Evolutionary conservation across 2,113 vertebrate species (phyloP).

Genomic region (Bufo bufo): DNA sequence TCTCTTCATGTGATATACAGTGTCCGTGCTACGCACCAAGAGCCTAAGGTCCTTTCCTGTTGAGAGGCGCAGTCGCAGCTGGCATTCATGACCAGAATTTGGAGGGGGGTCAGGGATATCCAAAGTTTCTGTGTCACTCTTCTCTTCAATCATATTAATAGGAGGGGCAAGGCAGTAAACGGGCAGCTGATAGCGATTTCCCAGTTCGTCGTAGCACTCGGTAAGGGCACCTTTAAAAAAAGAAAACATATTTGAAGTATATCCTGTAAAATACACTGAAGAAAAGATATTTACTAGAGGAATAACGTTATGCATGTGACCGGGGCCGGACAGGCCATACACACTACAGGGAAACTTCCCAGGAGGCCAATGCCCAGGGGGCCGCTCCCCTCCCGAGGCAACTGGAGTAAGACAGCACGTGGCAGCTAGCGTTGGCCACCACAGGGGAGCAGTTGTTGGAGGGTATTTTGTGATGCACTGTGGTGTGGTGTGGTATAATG

Average conservation of each 20-base stretch:
- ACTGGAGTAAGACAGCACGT: too few relatives aligned
- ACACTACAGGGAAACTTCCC: too few relatives aligned
- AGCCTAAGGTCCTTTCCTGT: slow-evolving; percentile 93
- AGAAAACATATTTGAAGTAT: not conserved
- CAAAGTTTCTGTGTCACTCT: slow-evolving; percentile 84
- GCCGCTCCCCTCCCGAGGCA: too few relatives aligned
- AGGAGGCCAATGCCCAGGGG: too few relatives aligned
- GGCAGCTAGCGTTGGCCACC: too few relatives aligned
- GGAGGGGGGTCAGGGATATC: slow-evolving; percentile 79
- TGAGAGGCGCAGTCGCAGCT: slow-evolving; percentile 93
- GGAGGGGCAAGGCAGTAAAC: slow-evolving; percentile 95
- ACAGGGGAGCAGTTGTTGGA: too few relatives aligned
- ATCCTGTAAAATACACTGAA: not conserved
- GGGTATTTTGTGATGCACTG: too few relatives aligned
- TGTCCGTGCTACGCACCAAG: slow-evolving; percentile 88
- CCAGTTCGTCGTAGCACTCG: slow-evolving; percentile 97
- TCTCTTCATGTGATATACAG: slow-evolving; percentile 94
- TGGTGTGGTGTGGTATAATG: too few relatives aligned
- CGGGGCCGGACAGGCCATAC: too few relatives aligned
- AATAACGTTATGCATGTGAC: not conserved
- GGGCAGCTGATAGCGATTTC: slow-evolving; percentile 96
- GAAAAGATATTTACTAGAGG: not conserved
- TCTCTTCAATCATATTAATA: slow-evolving; percentile 98
- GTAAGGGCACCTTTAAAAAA: slow-evolving; percentile 84
- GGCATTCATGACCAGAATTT: slow-evolving; percentile 88